phyloP scores from a whole-genome alignment of 2,113 vertebrate genomes.

The Peromyscus maniculatus region DNA sequence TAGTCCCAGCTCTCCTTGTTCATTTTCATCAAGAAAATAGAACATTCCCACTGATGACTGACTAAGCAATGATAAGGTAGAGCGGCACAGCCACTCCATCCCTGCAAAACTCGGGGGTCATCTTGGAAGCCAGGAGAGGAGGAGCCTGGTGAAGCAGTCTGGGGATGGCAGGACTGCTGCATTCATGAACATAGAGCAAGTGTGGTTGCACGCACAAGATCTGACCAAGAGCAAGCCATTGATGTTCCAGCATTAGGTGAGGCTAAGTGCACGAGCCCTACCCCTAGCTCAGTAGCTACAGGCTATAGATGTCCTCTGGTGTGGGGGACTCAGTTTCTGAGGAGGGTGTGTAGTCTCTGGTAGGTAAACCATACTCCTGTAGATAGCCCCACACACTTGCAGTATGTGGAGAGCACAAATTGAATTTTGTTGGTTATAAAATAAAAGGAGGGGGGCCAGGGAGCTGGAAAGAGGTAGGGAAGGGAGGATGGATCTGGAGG shows the following conservation, averaged over 20 bases:
- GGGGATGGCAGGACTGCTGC: neutral
- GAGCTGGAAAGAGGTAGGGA: neutral
- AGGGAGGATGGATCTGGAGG: neutral
- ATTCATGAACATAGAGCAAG: too few species aligned
- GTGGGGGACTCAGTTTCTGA: neutral
- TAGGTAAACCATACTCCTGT: neutral
- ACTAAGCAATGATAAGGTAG: constrained; percentile 57
- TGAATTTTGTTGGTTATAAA: neutral
- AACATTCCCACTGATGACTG: constrained; percentile 23
- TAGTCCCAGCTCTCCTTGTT: neutral
- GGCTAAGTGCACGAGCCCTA: too few species aligned
- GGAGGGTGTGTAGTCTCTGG: neutral
- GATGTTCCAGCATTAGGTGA: neutral
- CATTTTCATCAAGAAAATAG: constrained; percentile 40
- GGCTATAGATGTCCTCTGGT: neutral
- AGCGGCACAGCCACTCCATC: neutral
- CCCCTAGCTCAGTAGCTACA: too few species aligned
- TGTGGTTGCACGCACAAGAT: neutral
- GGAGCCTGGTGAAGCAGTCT: neutral
- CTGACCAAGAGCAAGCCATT: neutral
- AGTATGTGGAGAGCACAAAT: neutral
- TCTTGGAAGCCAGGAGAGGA: neutral
- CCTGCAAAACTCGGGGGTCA: too few species aligned
- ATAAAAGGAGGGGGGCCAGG: too few species aligned
- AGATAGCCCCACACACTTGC: too few species aligned